phyloP scores from a whole-genome alignment of 2,888 invertebrate species.

The Theodoxus fluviatilis region DNA sequence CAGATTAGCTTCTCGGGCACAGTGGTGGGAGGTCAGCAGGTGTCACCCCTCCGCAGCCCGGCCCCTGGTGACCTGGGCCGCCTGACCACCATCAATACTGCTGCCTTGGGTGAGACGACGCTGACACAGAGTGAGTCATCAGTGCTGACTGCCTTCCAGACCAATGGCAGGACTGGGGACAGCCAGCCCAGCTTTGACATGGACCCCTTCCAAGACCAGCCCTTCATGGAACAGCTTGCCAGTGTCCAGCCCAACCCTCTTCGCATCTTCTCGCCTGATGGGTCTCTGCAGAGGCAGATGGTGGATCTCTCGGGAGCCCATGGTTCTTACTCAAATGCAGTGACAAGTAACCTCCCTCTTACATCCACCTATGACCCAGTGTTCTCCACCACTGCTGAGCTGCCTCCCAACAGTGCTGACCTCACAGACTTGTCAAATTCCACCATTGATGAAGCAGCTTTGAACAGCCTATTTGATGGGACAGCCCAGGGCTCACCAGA shows the following conservation, averaged over 20 bases:
- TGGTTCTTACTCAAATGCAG: too few relatives aligned
- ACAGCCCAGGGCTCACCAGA: slow-evolving; percentile 13
- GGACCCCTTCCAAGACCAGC: slow-evolving; percentile 31
- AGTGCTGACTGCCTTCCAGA: slow-evolving; percentile 1
- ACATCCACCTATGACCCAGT: too few relatives aligned
- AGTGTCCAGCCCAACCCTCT: slow-evolving; percentile 30
- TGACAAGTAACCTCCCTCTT: too few relatives aligned
- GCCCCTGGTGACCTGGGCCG: too few relatives aligned
- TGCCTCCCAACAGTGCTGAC: slow-evolving; percentile 22
- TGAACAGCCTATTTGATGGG: slow-evolving; percentile 47
- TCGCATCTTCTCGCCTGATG: too few relatives aligned
- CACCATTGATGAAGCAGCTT: slow-evolving; percentile 49
- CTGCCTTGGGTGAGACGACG: too few relatives aligned
- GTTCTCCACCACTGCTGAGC: slow-evolving; percentile 27
- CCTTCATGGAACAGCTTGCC: slow-evolving; percentile 38
- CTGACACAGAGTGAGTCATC: too few relatives aligned
- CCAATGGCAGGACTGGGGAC: not conserved
- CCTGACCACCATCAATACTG: too few relatives aligned
- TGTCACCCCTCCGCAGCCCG: slow-evolving; percentile 23
- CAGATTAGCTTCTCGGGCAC: too few relatives aligned
- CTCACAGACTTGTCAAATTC: too few relatives aligned
- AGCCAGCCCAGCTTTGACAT: slow-evolving; percentile 29
- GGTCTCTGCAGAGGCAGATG: slow-evolving; percentile 26
- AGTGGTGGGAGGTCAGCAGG: slow-evolving; percentile 27
- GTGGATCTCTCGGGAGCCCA: too few relatives aligned